Evolutionary conservation across 2,888 invertebrate species (phyloP).

Genomic region (Spisula subtruncata): DNA sequence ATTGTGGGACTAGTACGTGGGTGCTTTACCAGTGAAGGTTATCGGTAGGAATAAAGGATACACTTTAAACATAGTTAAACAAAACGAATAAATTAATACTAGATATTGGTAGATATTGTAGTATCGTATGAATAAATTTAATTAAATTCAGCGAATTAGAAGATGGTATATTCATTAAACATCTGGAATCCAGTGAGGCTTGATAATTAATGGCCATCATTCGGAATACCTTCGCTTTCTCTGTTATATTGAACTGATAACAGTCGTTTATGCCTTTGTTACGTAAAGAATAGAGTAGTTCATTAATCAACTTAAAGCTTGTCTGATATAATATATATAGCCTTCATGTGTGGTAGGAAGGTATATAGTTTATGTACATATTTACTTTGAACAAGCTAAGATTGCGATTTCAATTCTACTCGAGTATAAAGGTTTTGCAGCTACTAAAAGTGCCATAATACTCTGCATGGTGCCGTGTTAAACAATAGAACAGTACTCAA

Average conservation of each 20-base stretch:
- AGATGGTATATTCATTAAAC: not conserved
- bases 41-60: not conserved
- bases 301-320: not conserved
- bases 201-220: not conserved
- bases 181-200: not conserved
- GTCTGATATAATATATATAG: not conserved
- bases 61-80: not conserved
- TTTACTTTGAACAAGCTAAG: conserved; percentile 27
- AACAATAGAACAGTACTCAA: not conserved
- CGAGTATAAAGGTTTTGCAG: not conserved
- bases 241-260: not conserved
- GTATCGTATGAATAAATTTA: not conserved
- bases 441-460: not conserved
- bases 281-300: conserved; percentile 33
- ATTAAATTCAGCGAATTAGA: not conserved
- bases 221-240: conserved; percentile 11
- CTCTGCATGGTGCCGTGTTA: not conserved
- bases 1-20: not conserved
- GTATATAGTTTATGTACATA: conserved; percentile 42
- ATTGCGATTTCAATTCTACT: not conserved
- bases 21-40: not conserved
- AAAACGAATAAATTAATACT: not conserved
- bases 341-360: conserved; percentile 37
- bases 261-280: conserved; percentile 21
- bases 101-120: not conserved